These are phyloP conservation scores for Butorides virescens DNA, from an alignment of 2,113 vertebrate species.

Conservation along the genomic window DNA sequence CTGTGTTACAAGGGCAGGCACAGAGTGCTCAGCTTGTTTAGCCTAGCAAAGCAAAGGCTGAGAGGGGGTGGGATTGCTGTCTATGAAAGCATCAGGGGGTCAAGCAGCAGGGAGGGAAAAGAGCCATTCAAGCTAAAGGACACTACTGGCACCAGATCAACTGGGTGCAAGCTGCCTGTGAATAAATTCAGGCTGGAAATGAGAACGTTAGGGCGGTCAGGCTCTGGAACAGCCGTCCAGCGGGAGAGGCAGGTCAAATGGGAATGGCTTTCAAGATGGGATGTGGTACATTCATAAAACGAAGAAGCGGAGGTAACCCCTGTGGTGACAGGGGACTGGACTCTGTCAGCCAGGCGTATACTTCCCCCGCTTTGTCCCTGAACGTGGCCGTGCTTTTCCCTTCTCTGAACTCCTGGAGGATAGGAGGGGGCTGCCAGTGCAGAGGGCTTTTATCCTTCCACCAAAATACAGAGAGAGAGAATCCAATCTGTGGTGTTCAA, in stretches of 20 bases:
- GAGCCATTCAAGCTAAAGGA: not conserved
- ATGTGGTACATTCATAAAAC: not conserved
- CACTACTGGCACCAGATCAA: not conserved
- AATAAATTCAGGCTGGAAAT: slow-evolving; percentile 23
- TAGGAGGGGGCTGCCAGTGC: not conserved
- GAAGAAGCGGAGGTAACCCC: not conserved
- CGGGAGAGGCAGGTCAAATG: not conserved
- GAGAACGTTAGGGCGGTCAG: not conserved
- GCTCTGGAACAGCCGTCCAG: not conserved
- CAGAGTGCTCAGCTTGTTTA: not conserved
- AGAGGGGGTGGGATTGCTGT: not conserved
- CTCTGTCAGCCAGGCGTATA: not conserved
- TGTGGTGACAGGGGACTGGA: not conserved
- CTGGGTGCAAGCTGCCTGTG: not conserved
- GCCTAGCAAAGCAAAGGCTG: not conserved
- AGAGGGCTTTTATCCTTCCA: not conserved
- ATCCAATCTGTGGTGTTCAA: not conserved
- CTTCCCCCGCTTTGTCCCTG: not conserved
- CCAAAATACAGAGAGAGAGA: not conserved
- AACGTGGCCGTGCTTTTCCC: not conserved
- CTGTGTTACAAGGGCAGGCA: not conserved
- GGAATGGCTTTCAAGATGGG: not conserved
- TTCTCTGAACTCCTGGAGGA: not conserved
- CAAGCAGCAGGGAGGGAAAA: not conserved
- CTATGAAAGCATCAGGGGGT: not conserved